Conservation (phyloP, 2,797 vertebrate genomes). For the Ceyx erithaca region DNA sequence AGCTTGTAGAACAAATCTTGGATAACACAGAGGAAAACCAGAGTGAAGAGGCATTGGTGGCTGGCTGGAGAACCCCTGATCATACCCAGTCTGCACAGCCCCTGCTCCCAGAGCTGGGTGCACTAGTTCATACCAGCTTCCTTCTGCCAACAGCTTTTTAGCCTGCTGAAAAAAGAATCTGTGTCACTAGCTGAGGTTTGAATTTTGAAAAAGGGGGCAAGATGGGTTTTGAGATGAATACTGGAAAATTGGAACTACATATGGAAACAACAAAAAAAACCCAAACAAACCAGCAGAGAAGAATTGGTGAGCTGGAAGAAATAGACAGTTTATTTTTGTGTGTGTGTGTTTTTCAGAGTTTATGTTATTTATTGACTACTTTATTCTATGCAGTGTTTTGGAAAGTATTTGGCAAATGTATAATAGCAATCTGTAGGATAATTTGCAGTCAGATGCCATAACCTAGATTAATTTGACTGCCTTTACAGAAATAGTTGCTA, state of each 20-base stretch:
- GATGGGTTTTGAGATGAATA: slow-evolving; percentile 5
- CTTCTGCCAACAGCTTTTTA: slow-evolving; percentile 1
- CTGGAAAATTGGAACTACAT: background rate
- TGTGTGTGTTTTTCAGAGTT: background rate
- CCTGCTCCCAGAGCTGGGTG: background rate
- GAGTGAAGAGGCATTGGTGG: background rate
- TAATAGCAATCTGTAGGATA: background rate
- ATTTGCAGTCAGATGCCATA: background rate
- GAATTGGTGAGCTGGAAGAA: slow-evolving; percentile 3
- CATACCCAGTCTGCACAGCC: accelerated
- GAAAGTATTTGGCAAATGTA: slow-evolving; percentile 22
- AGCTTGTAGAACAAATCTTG: background rate
- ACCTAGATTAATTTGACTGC: slow-evolving; percentile 7
- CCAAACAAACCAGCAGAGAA: background rate
- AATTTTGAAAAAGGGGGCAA: background rate
- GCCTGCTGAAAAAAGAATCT: background rate
- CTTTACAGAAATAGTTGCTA: background rate
- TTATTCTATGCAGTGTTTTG: background rate
- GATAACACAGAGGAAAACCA: background rate
- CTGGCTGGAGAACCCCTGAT: background rate
- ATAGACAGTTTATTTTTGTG: background rate
- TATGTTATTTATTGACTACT: background rate
- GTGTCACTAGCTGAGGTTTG: background rate
- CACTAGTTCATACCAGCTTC: background rate
- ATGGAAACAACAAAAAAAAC: background rate